A percentile compares a stretch with the other conserved stretches of the same genome.
These are phyloP conservation scores for Alethe diademata DNA, from an alignment of 2,113 vertebrate species.

Conservation along the genomic window DNA sequence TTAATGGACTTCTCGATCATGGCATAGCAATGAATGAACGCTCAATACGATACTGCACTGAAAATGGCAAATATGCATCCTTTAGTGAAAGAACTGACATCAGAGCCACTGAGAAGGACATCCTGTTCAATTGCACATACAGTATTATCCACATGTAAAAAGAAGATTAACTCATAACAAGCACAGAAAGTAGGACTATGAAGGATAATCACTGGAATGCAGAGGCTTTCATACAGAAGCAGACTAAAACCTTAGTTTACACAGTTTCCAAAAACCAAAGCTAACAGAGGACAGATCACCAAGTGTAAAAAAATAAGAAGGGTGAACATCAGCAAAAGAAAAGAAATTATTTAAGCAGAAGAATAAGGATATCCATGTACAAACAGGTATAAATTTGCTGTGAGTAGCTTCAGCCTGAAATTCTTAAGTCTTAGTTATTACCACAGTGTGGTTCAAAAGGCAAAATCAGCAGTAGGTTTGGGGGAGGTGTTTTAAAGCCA, in stretches of 20 bases:
- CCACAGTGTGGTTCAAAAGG: not conserved
- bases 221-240: conserved; percentile 23
- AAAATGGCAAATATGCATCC: not conserved
- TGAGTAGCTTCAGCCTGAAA: not conserved
- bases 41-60: not conserved
- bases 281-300: not conserved
- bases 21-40: not conserved
- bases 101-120: not conserved
- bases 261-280: not conserved
- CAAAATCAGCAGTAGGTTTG: not conserved
- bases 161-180: conserved; percentile 54
- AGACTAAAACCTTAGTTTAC: conserved; percentile 35
- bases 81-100: not conserved
- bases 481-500: not conserved
- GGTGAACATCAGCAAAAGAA: not conserved
- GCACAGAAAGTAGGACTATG: conserved; percentile 43
- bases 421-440: not conserved
- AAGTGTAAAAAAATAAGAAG: not conserved
- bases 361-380: not conserved
- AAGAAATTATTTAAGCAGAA: not conserved
- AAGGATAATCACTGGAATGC: conserved; percentile 40
- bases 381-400: not conserved
- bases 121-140: not conserved
- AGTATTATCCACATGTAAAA: conserved; percentile 16
- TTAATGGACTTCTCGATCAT: not conserved